Conservation (phyloP, 2,113 vertebrate genomes). For the Rutilus rutilus region DNA sequence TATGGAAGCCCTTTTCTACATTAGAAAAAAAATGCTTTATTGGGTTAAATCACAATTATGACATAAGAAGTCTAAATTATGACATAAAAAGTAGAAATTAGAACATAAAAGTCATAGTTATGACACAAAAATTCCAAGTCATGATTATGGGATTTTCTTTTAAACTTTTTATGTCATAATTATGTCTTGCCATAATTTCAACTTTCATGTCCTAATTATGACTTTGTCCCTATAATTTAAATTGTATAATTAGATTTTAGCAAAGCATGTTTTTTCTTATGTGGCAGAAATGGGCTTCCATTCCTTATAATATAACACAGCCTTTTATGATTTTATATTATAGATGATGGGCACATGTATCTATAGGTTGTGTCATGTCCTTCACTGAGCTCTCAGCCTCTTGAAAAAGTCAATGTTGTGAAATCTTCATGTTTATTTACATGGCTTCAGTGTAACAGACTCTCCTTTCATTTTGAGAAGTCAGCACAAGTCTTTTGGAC, state of each 20-base stretch:
- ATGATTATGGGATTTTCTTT: not conserved
- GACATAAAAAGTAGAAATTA: not conserved
- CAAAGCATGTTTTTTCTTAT: not conserved
- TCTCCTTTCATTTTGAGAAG: conserved; percentile 41
- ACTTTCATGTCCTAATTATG: not conserved
- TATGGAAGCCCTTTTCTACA: not conserved
- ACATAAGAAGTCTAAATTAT: not conserved
- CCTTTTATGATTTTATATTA: not conserved
- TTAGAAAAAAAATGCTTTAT: not conserved
- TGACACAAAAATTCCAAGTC: not conserved
- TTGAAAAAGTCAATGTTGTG: conserved; percentile 51
- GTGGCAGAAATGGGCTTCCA: not conserved
- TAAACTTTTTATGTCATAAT: not conserved
- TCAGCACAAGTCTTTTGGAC: conserved; percentile 37
- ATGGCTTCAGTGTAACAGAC: conserved; percentile 31
- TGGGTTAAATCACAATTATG: not conserved
- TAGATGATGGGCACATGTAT: not conserved
- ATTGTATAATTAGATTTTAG: not conserved
- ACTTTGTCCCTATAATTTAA: not conserved
- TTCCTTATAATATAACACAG: not conserved
- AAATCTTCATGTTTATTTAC: conserved; percentile 38
- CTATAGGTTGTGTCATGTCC: conserved; percentile 9
- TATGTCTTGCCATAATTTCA: not conserved
- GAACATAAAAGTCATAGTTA: not conserved
- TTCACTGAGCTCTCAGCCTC: conserved; percentile 5